These are phyloP conservation scores for Mimachlamys varia DNA, from an alignment of 2,888 invertebrate species.

Conservation along the genomic window DNA sequence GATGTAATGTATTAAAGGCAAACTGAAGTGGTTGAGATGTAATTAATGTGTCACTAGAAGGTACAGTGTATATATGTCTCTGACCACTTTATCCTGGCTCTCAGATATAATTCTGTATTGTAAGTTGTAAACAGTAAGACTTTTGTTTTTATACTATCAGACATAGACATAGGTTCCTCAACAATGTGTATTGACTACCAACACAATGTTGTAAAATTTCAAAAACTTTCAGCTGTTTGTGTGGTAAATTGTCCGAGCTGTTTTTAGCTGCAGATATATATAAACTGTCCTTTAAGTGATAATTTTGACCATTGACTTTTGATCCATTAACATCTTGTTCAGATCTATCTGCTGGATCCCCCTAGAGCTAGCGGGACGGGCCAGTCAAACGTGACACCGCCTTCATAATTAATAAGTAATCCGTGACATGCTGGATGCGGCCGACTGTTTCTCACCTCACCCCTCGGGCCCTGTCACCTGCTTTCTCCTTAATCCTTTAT, in stretches of 20 bases:
- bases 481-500: background rate
- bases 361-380: background rate
- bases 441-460: slow-evolving; percentile 7
- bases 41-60: too few species aligned
- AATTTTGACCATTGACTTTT: background rate
- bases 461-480: slow-evolving; percentile 26
- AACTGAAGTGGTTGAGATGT: too few species aligned
- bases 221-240: background rate
- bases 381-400: background rate
- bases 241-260: background rate
- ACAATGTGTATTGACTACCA: background rate
- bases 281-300: background rate
- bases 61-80: too few species aligned
- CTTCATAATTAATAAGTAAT: slow-evolving; percentile 26
- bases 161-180: too few species aligned
- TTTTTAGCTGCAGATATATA: background rate
- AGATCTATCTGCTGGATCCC: background rate
- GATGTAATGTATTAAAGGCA: too few species aligned
- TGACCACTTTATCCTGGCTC: background rate
- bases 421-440: background rate
- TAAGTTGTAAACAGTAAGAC: background rate
- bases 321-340: background rate
- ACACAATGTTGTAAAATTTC: background rate
- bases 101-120: background rate
- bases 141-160: background rate